These are phyloP conservation scores for Mastigias papua DNA, from an alignment of 30 jellyfish, hydroid and myxozoan species.

Conservation along the genomic window DNA sequence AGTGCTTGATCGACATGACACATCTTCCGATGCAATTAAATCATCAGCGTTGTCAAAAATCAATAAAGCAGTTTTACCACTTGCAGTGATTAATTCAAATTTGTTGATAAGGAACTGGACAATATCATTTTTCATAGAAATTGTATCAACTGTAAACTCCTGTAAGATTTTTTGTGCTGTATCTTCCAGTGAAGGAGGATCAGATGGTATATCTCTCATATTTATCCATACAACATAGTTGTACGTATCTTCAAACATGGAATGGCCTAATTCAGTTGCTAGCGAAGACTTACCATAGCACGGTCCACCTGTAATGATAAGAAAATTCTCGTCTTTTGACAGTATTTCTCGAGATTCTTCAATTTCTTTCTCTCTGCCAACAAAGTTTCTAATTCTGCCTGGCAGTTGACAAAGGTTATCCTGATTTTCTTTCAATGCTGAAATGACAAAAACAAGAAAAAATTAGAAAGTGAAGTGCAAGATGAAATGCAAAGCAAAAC, in stretches of 20 bases:
- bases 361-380: slow-evolving; percentile 11
- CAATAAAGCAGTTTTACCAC: slow-evolving; percentile 1
- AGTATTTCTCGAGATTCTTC: background rate
- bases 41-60: slow-evolving; percentile 41
- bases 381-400: background rate
- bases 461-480: too few species aligned
- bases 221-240: slow-evolving; percentile 33
- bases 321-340: background rate
- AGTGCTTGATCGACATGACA: background rate
- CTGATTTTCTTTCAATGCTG: slow-evolving; percentile 36
- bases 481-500: too few species aligned
- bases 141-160: slow-evolving; percentile 17
- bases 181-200: background rate
- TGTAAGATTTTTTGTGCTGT: slow-evolving; percentile 10
- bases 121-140: slow-evolving; percentile 14
- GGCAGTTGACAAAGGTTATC: slow-evolving; percentile 5
- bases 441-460: background rate
- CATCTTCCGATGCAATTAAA: background rate
- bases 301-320: slow-evolving; percentile 30
- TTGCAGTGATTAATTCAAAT: slow-evolving; percentile 8
- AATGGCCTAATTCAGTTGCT: slow-evolving; percentile 17
- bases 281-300: slow-evolving; percentile 27
- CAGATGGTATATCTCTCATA: slow-evolving; percentile 18
- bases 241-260: background rate
- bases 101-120: background rate